Evolutionary conservation across 2,113 vertebrate species (phyloP).

Genomic region (Bungarus multicinctus): DNA sequence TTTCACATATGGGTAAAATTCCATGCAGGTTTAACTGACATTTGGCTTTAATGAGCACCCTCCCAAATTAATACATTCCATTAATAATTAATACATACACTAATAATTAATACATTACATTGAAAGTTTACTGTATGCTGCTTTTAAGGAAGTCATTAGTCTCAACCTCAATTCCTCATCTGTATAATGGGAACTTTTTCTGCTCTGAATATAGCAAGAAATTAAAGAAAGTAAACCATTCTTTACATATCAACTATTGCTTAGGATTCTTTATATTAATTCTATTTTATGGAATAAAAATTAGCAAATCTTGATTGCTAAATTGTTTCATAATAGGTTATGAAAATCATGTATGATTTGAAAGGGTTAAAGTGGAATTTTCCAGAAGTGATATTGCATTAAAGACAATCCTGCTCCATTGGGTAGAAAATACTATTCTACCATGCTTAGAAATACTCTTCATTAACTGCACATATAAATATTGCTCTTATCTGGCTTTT

Average conservation of each 20-base stretch:
- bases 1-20: background rate
- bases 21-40: background rate
- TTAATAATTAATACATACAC: too few relatives aligned
- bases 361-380: background rate
- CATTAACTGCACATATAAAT: background rate
- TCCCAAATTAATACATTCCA: background rate
- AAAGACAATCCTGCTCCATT: conserved; percentile 11
- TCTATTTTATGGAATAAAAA: background rate
- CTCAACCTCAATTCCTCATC: background rate
- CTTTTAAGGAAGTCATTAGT: background rate
- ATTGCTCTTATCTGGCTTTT: background rate
- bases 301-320: background rate
- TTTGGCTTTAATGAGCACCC: background rate
- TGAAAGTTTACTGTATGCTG: background rate
- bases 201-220: background rate
- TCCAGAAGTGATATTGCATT: background rate
- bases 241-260: background rate
- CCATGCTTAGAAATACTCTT: background rate
- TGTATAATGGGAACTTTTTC: background rate
- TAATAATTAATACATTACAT: background rate
- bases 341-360: background rate
- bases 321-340: background rate
- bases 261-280: background rate
- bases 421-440: background rate
- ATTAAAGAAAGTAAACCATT: background rate